Base-by-base conservation (phyloP, 2,797 vertebrate species). In the Coregonus ussuriensis region DNA sequence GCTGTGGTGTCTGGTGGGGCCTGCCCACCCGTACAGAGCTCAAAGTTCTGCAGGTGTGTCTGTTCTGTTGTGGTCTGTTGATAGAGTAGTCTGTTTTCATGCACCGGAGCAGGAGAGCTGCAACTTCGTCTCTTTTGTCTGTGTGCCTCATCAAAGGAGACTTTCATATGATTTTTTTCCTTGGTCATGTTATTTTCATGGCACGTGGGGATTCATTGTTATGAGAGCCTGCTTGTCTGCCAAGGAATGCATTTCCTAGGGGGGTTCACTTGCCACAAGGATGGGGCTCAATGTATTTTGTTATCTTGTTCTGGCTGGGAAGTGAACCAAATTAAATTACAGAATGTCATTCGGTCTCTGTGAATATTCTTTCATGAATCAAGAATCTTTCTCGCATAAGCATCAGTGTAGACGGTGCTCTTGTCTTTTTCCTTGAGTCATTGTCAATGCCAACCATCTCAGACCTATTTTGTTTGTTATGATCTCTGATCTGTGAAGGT, bases 151-250 rank as follows among this genome's bases (percentile, higher is more conserved):
- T 77, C 29, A 14, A 77, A 84, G 71, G 68, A 82, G 82, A 80
- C 51, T 62, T 80, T 82, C 68, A 52, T 77, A 79, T 81, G 81
- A 85, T 87, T 80, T 67, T 74, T 81, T 78, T 77, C 7, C 74
- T 74, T 76, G 70, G 87, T 87, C 87, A 83, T 77, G 78, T 86
- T 89, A 85, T 89, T 92, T 89, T 88, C 88, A 83, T 75, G 87
- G 87, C 89, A 86, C 80, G 81, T 85, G 87, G 86, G 87, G 84
- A 77, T 84, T 88, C 84, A 89, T 91, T 90, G 88, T 90, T 83
- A 71, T 87, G 74, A 82, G 85, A 88, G 89, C 87, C 82, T 37
- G 82, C 3, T 52, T 79, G 81, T 91, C 89, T 89, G 89, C 89
- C 89, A 90, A 85, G 91, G 89, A 85, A 16, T 81, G 85, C 86